These are phyloP conservation scores for Lichenostomus cassidix DNA, from an alignment of 2,113 vertebrate species.

Conservation along the genomic window DNA sequence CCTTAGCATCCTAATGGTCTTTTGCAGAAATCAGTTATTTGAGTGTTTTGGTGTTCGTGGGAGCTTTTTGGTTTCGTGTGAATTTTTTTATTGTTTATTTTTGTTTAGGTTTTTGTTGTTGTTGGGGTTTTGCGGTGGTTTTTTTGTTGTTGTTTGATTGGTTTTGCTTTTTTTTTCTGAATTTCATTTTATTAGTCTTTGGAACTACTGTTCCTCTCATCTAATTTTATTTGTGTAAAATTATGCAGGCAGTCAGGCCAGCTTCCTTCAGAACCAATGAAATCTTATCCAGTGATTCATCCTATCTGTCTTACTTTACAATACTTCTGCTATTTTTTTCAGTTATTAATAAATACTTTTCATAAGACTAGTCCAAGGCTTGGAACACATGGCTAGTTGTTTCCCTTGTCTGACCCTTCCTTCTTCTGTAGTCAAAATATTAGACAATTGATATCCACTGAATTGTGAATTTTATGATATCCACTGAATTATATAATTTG, in stretches of 20 bases:
- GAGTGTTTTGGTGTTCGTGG: background rate
- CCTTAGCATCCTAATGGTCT: background rate
- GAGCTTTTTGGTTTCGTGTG: accelerated
- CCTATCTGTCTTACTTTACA: background rate
- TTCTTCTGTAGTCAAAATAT: background rate
- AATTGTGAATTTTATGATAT: background rate
- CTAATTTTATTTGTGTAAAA: background rate
- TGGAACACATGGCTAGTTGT: background rate
- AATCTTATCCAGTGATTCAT: background rate
- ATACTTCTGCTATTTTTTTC: background rate
- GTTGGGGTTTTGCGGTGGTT: too few species aligned
- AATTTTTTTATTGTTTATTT: background rate
- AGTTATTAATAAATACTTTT: background rate
- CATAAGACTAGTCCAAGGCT: background rate
- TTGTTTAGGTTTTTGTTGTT: background rate
- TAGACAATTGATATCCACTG: background rate
- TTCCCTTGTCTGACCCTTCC: background rate
- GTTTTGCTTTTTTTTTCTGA: accelerated
- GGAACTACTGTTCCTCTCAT: background rate
- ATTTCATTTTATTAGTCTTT: background rate
- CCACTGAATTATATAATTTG: background rate
- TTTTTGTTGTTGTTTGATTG: background rate
- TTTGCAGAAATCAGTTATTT: background rate
- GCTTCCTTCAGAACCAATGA: background rate
- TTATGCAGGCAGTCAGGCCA: background rate